A percentile compares a stretch with the other conserved stretches of the same genome.
These are phyloP conservation scores for Orthosia gracilis DNA, from an alignment of 2,888 invertebrate species.

Conservation along the genomic window DNA sequence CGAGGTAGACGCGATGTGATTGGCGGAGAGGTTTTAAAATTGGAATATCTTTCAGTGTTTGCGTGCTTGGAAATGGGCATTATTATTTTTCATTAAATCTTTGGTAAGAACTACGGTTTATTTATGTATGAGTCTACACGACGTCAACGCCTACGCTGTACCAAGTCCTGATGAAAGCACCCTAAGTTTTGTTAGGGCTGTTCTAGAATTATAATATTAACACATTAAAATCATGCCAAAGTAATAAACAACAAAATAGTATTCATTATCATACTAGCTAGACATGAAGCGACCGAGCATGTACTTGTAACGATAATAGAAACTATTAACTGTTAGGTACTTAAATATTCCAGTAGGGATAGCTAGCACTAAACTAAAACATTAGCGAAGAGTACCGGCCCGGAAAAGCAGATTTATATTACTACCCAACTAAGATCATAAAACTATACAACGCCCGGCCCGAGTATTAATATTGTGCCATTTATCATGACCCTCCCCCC, in stretches of 20 bases:
- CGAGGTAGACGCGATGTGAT: background rate
- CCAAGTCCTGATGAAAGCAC: background rate
- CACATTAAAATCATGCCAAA: conserved; percentile 42
- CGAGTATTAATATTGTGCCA: conserved; percentile 89
- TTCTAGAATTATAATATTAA: conserved; percentile 10
- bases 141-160: too few species aligned
- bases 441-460: conserved; percentile 88
- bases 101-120: too few species aligned
- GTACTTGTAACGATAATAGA: conserved; percentile 57
- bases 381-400: conserved; percentile 76
- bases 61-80: too few species aligned
- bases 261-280: conserved; percentile 32
- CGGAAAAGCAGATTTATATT: conserved; percentile 90
- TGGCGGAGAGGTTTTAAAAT: background rate
- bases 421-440: conserved; percentile 91
- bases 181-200: background rate
- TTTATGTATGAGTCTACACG: background rate
- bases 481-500: conserved; percentile 87
- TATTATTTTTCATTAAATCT: too few species aligned
- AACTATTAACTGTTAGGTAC: conserved; percentile 62
- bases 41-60: background rate
- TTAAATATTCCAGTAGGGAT: conserved; percentile 65
- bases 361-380: conserved; percentile 75
- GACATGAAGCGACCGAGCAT: conserved; percentile 49
- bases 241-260: conserved; percentile 30